phyloP scores from a whole-genome alignment of 2,113 vertebrate genomes.

The Heloderma charlesbogerti region DNA sequence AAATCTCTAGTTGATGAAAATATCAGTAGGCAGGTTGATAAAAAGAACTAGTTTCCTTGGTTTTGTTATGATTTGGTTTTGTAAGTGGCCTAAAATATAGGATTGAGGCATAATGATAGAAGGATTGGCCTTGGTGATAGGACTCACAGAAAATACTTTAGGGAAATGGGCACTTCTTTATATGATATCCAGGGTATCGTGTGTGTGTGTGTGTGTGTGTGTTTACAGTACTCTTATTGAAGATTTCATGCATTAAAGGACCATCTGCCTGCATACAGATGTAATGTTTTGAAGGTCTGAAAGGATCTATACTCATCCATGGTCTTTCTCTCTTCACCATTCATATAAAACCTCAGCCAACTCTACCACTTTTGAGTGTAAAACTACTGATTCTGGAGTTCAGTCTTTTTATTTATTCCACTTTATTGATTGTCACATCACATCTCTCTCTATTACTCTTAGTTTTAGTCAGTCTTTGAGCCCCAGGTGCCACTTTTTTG shows the following conservation, averaged over 20 bases:
- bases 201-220: too few species aligned
- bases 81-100: too few species aligned
- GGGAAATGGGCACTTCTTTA: too few species aligned
- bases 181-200: background rate
- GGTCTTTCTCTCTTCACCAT: background rate
- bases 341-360: background rate
- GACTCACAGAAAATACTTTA: too few species aligned
- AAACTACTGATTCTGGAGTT: background rate
- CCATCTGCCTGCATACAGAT: background rate
- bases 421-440: background rate
- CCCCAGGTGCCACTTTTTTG: too few species aligned
- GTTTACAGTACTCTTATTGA: background rate
- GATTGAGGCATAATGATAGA: too few species aligned
- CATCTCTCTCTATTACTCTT: background rate
- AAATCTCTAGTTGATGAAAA: too few species aligned
- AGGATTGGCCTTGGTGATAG: too few species aligned
- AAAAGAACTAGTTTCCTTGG: too few species aligned
- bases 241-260: background rate
- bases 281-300: background rate
- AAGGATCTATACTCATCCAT: background rate
- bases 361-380: background rate
- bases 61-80: too few species aligned
- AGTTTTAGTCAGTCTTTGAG: too few species aligned
- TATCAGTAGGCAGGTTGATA: too few species aligned
- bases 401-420: background rate